phyloP scores from a whole-genome alignment of 2,888 invertebrate species.

The Macropis europaea region DNA sequence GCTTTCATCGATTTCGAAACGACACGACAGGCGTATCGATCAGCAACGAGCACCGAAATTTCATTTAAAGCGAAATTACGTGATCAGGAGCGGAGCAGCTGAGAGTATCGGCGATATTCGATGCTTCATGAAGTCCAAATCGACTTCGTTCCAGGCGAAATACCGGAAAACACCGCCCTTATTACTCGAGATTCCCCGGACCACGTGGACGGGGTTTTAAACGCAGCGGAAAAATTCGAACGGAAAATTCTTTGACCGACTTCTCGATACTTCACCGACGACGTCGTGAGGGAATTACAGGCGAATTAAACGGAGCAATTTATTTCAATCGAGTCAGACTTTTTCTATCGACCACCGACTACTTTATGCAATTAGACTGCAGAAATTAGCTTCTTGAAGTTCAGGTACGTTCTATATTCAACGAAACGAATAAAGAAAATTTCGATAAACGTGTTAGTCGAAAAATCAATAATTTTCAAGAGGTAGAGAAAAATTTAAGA shows the following conservation, averaged over 20 bases:
- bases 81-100: not conserved
- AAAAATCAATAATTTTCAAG: too few relatives aligned
- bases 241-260: not conserved
- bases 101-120: constrained; percentile 8
- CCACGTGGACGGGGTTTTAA: not conserved
- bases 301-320: constrained; percentile 4
- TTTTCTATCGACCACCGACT: not conserved
- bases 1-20: not conserved
- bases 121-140: constrained; percentile 2
- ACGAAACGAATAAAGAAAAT: too few relatives aligned
- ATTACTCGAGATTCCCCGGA: not conserved
- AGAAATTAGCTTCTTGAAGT: not conserved
- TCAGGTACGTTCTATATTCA: too few relatives aligned
- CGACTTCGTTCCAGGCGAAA: not conserved
- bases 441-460: too few relatives aligned
- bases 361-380: not conserved
- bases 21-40: not conserved
- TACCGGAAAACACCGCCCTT: not conserved
- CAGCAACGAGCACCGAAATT: not conserved
- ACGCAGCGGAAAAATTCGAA: not conserved
- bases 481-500: too few relatives aligned
- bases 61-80: constrained; percentile 6
- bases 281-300: not conserved
- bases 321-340: constrained; percentile 12
- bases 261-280: not conserved